Evolutionary conservation across 2,888 invertebrate species (phyloP).

Genomic region (Tuta absoluta): DNA sequence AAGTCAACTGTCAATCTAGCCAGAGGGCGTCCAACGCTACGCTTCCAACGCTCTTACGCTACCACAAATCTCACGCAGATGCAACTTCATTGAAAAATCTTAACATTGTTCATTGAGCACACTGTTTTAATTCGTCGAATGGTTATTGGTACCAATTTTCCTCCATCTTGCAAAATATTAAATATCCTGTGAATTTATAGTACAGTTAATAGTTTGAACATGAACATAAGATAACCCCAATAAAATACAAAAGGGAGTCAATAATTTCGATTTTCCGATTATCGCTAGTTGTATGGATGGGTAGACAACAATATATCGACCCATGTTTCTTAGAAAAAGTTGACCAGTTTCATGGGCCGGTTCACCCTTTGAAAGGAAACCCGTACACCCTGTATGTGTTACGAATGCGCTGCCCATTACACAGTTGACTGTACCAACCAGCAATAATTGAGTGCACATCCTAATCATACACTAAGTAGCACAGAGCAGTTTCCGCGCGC

Average conservation of each 20-base stretch:
- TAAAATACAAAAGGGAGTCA: no score
- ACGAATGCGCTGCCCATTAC: no score
- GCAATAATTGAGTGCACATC: conserved; percentile 22
- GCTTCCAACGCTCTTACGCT: no score
- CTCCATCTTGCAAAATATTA: conserved; percentile 11
- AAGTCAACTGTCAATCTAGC: no score
- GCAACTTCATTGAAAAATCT: not conserved
- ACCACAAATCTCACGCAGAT: not conserved
- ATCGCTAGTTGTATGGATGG: no score
- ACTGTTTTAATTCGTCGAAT: not conserved
- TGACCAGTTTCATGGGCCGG: no score
- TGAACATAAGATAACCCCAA: not conserved
- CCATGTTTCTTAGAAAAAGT: no score
- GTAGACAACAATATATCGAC: no score
- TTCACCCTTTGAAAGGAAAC: no score
- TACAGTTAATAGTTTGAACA: not conserved
- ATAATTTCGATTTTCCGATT: no score
- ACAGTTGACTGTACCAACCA: not conserved
- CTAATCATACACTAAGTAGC: conserved; percentile 26
- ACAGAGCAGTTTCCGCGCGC: conserved; percentile 21
- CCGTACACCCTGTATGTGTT: no score
- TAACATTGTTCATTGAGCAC: not conserved
- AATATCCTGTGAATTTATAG: conserved; percentile 23
- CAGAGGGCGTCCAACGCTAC: no score
- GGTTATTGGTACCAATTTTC: not conserved